Percentiles rank a stretch among this genome's conserved stretches.
phyloP scores from a whole-genome alignment of 2,113 vertebrate species.

The Bos javanicus region DNA sequence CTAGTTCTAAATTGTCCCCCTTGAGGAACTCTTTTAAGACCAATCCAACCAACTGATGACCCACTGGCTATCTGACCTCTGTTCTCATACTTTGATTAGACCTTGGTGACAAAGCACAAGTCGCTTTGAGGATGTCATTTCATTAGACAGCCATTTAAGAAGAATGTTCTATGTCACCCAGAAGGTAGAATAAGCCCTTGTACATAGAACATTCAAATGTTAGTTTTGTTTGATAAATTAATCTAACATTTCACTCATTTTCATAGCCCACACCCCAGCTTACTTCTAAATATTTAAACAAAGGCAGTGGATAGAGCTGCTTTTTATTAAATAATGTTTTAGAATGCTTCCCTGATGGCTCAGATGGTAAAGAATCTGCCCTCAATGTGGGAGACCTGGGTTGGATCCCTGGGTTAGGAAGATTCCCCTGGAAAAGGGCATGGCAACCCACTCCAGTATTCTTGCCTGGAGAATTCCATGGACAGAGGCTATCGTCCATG shows the following conservation, averaged over 20 bases:
- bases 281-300: neutral
- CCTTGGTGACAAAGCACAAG: neutral
- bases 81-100: neutral
- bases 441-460: neutral
- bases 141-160: neutral
- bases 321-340: neutral
- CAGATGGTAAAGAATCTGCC: neutral
- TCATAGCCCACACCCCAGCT: neutral
- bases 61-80: neutral
- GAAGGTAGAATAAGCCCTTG: neutral
- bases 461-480: neutral
- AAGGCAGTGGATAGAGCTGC: neutral
- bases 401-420: neutral
- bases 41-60: neutral
- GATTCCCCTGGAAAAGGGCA: neutral
- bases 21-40: neutral
- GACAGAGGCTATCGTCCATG: neutral
- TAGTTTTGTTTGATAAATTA: neutral
- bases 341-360: neutral
- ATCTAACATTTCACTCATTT: neutral
- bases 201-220: neutral
- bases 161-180: neutral
- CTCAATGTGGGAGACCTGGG: neutral
- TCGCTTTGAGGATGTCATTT: neutral
- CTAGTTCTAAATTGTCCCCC: neutral